Conservation (phyloP, 2,797 vertebrate genomes). For the Okamejei kenojei region DNA sequence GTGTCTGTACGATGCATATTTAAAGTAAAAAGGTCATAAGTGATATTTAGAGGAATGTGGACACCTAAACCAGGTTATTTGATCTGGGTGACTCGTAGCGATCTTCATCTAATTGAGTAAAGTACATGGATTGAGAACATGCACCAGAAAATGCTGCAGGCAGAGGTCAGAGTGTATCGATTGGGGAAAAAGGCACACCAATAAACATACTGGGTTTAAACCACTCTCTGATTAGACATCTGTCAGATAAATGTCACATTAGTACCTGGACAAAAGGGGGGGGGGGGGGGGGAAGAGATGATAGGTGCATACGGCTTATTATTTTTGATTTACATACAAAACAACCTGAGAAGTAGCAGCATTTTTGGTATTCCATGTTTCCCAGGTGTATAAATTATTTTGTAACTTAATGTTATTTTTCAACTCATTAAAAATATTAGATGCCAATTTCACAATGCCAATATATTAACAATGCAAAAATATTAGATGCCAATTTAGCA, state of each 20-base stretch:
- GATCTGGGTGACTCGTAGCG: no score
- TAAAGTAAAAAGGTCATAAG: background rate
- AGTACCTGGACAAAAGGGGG: background rate
- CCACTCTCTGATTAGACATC: background rate
- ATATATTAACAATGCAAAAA: no score
- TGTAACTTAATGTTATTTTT: no score
- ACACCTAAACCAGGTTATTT: no score
- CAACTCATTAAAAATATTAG: background rate
- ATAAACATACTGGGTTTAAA: background rate
- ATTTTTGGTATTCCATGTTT: background rate
- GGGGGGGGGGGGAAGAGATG: no score
- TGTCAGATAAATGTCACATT: background rate
- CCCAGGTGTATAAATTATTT: background rate
- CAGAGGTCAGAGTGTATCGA: background rate
- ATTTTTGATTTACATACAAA: background rate
- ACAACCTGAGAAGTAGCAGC: background rate
- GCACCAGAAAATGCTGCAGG: background rate
- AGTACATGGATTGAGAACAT: background rate
- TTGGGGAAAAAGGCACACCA: background rate
- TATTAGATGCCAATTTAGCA: background rate
- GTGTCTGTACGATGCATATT: no score
- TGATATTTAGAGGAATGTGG: background rate
- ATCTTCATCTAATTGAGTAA: background rate
- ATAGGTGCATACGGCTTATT: background rate
- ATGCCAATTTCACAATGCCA: background rate